Evolutionary conservation across 1,140 invertebrate genomes (phyloP).

Genomic region (Triops cancriformis): DNA sequence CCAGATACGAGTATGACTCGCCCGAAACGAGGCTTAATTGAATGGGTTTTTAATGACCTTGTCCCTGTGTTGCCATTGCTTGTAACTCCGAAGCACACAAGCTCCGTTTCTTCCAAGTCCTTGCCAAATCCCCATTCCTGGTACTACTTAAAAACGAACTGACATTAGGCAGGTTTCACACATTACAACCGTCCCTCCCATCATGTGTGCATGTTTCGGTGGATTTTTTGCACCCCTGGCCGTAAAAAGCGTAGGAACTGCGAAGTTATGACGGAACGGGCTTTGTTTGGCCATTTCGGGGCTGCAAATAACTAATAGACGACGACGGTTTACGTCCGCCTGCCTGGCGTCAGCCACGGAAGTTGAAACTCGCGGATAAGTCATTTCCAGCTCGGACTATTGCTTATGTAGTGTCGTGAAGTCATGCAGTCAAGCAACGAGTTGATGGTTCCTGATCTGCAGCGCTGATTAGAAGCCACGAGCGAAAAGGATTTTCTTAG

Average conservation of each 20-base stretch:
- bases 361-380: neutral
- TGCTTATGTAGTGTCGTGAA: neutral
- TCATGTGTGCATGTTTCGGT: neutral
- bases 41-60: neutral
- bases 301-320: neutral
- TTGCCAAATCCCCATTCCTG: neutral
- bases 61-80: neutral
- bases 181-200: neutral
- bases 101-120: neutral
- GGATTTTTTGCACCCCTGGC: too few relatives aligned
- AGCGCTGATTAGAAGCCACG: neutral
- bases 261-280: neutral
- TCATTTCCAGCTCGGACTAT: constrained; percentile 1
- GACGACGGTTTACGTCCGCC: neutral
- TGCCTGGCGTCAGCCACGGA: neutral
- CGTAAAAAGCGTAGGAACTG: neutral
- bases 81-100: neutral
- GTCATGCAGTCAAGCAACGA: neutral
- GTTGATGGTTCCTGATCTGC: neutral
- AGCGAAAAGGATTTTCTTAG: constrained; percentile 4
- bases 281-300: neutral
- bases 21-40: neutral
- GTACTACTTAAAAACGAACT: neutral
- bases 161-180: neutral
- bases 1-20: neutral